Conservation (phyloP, 2,113 vertebrate genomes). For the Scartelaos histophorus region DNA sequence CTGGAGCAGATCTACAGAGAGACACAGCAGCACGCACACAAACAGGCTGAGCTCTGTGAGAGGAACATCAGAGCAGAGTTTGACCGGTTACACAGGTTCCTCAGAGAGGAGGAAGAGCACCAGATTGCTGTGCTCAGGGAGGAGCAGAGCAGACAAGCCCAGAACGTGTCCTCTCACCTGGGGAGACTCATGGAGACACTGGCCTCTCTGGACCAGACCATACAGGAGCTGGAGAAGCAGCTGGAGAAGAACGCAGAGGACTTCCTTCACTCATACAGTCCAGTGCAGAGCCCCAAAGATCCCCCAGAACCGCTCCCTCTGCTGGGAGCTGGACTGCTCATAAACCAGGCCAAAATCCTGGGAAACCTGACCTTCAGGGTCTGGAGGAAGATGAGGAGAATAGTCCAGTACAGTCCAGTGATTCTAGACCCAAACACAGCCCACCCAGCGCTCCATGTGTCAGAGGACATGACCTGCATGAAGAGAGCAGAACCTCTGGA, state of each 20-base stretch:
- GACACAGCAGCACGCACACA: slow-evolving; percentile 17
- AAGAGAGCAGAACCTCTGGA: neutral
- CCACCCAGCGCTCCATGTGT: neutral
- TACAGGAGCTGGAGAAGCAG: slow-evolving; percentile 2
- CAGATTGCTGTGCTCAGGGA: slow-evolving; percentile 20
- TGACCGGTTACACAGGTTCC: slow-evolving; percentile 34
- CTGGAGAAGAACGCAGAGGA: neutral
- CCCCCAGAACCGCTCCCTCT: neutral
- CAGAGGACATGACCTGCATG: slow-evolving; percentile 38
- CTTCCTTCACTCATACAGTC: neutral
- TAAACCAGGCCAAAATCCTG: slow-evolving; percentile 11
- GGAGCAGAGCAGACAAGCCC: slow-evolving; percentile 17
- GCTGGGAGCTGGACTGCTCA: neutral
- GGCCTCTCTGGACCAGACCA: slow-evolving; percentile 16
- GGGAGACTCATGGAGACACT: slow-evolving; percentile 2
- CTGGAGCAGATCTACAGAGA: slow-evolving; percentile 17
- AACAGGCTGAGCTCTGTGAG: slow-evolving; percentile 21
- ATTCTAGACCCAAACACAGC: slow-evolving; percentile 39
- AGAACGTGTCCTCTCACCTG: slow-evolving; percentile 20
- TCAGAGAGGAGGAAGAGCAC: slow-evolving; percentile 28
- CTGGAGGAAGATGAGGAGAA: slow-evolving; percentile 30
- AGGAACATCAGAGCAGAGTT: slow-evolving; percentile 32
- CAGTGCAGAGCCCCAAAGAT: neutral
- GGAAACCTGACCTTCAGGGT: slow-evolving; percentile 24
- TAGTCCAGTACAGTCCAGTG: slow-evolving; percentile 28